Percentiles rank a stretch among this genome's conserved stretches.
phyloP scores from a whole-genome alignment of 2,797 vertebrate species.

The Amblyraja radiata region DNA sequence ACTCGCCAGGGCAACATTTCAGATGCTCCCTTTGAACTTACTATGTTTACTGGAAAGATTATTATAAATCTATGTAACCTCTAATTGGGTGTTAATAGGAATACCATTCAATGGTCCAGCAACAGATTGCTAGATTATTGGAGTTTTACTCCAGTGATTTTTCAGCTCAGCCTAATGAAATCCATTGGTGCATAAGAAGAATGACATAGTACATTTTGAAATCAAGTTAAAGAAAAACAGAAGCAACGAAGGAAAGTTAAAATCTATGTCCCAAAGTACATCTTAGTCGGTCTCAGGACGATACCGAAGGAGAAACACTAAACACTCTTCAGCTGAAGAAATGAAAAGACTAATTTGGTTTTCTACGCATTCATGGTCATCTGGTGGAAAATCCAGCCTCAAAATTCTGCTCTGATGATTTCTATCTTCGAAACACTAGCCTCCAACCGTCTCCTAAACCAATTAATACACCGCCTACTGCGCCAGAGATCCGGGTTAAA shows the following conservation, averaged over 20 bases:
- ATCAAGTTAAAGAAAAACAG: neutral
- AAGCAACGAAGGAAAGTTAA: neutral
- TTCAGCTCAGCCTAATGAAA: neutral
- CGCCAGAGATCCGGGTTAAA: no score
- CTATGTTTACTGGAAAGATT: no score
- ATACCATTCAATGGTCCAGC: no score
- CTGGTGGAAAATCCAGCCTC: neutral
- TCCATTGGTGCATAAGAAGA: neutral
- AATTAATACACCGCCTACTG: neutral
- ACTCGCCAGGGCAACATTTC: no score
- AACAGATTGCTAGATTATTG: no score
- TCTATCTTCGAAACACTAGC: neutral
- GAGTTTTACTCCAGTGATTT: no score
- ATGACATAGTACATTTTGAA: neutral
- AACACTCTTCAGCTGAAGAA: neutral
- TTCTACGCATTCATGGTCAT: neutral
- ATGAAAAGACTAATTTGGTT: neutral
- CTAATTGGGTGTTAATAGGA: no score
- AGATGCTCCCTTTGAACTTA: no score
- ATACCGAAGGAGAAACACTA: neutral
- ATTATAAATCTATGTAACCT: no score
- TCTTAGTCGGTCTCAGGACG: neutral
- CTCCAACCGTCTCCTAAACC: neutral
- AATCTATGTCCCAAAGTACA: neutral
- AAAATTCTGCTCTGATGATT: neutral